Percentiles rank a stretch among this genome's conserved stretches.
Evolutionary conservation across 23 tunicate genomes (phyloP).

Genomic region (Clavelina lepadiformis): DNA sequence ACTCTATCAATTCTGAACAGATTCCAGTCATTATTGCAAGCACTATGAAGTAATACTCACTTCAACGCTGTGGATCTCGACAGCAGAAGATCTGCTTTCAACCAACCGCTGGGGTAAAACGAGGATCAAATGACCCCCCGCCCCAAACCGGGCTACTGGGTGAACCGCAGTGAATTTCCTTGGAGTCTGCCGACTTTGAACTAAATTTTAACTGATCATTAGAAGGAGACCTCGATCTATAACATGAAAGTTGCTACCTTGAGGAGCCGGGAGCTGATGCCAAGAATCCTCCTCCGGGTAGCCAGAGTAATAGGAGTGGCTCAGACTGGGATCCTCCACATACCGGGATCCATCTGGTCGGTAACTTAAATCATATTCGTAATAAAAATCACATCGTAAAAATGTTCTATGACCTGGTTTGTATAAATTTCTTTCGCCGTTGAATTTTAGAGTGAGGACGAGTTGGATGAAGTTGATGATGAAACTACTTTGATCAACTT

Average conservation of each 20-base stretch:
- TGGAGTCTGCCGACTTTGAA: constrained; percentile 66
- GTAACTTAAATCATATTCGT: too few species aligned
- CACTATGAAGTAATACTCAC: constrained; percentile 13
- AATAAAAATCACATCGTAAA: too few species aligned
- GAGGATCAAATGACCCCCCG: constrained; percentile 64
- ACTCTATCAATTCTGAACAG: not conserved
- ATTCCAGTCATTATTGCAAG: not conserved
- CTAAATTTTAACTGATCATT: too few species aligned
- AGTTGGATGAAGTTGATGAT: too few species aligned
- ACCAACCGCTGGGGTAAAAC: constrained; percentile 51
- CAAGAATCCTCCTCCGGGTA: not conserved
- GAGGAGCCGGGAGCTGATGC: not conserved
- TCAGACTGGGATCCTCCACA: not conserved
- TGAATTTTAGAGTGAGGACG: too few species aligned
- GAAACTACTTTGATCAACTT: too few species aligned
- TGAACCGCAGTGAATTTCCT: constrained; percentile 52
- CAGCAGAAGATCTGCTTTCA: constrained; percentile 46
- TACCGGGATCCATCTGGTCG: too few species aligned
- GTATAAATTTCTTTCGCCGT: too few species aligned
- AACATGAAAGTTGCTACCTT: too few species aligned
- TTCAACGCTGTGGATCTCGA: constrained; percentile 79
- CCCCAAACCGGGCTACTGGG: constrained; percentile 65
- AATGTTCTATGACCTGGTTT: too few species aligned
- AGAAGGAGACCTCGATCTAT: too few species aligned
- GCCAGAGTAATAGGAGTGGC: constrained; percentile 1